phyloP scores from a whole-genome alignment of 2,888 invertebrate genomes.

The Bruchidius siliquastri region DNA sequence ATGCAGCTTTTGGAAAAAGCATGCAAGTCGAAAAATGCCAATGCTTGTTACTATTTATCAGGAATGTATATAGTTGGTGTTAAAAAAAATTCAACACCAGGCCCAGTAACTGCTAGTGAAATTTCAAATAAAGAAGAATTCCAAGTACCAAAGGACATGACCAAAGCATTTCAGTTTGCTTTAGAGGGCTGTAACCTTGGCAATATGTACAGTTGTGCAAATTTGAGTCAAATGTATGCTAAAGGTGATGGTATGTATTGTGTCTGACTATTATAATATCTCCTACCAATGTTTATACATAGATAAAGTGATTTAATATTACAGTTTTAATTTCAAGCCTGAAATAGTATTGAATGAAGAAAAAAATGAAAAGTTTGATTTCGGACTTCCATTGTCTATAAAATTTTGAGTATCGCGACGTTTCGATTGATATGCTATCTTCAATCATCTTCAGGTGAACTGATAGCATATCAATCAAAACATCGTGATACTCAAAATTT shows the following conservation, averaged over 20 bases:
- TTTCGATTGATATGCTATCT: too few species aligned
- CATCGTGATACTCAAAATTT: too few species aligned
- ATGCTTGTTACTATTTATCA: constrained; percentile 72
- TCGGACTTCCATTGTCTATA: too few species aligned
- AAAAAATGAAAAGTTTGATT: too few species aligned
- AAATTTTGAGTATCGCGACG: too few species aligned
- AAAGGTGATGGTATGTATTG: constrained; percentile 68
- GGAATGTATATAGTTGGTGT: constrained; percentile 75
- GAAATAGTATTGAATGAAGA: too few species aligned
- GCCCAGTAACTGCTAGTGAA: not conserved
- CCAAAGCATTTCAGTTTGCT: constrained; percentile 74
- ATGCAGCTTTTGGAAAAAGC: constrained; percentile 52
- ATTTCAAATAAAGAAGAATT: constrained; percentile 22
- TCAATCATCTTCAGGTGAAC: too few species aligned
- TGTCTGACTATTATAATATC: not conserved
- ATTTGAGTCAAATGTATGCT: constrained; percentile 81
- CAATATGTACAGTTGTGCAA: constrained; percentile 84
- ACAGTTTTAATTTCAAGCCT: too few species aligned
- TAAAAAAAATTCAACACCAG: constrained; percentile 44
- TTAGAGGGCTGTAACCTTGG: constrained; percentile 77
- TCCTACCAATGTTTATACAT: not conserved
- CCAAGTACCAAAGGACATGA: constrained; percentile 60
- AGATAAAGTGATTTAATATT: too few species aligned
- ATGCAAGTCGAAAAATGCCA: constrained; percentile 43
- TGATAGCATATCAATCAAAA: too few species aligned